Conservation (phyloP, 2,797 vertebrate genomes). For the Poeciliopsis paucimaculata region DNA sequence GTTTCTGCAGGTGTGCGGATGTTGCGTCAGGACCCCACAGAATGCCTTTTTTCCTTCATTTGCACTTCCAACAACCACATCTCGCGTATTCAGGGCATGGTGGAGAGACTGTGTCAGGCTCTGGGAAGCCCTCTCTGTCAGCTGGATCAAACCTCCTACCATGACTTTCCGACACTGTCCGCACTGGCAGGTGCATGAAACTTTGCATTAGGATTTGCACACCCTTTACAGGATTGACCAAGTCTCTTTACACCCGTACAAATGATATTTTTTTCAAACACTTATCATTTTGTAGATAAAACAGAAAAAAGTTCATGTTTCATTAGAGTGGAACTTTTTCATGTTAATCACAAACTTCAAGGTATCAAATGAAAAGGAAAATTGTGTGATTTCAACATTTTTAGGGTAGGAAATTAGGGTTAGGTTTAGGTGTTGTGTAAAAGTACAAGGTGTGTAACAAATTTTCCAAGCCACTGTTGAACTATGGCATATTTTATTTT, state of each 20-base stretch:
- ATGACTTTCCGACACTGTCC: conserved; percentile 87
- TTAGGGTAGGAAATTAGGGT: too few relatives aligned
- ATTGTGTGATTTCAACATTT: too few relatives aligned
- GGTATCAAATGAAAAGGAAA: background rate
- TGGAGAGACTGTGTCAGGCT: conserved; percentile 87
- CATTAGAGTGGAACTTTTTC: background rate
- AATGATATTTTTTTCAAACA: background rate
- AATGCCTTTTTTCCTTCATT: conserved; percentile 96
- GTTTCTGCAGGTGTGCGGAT: conserved; percentile 87
- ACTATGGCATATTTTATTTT: background rate
- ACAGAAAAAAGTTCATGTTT: background rate
- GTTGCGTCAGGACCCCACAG: conserved; percentile 89
- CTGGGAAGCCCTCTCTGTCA: conserved; percentile 83
- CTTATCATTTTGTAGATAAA: background rate
- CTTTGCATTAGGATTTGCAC: background rate
- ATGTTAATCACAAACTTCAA: background rate
- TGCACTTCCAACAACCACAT: conserved; percentile 98
- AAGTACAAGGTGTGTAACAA: background rate
- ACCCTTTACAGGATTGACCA: background rate
- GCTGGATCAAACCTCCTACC: conserved; percentile 83
- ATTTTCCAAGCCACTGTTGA: background rate
- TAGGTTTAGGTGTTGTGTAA: background rate
- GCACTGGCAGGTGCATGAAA: conserved; percentile 82
- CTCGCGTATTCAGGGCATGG: conserved; percentile 92
- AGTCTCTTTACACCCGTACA: background rate